Evolutionary conservation across 2,888 invertebrate species (phyloP), one percentile per base, ranked within the genome.

Genomic region (Minunthozetes semirufus): DNA sequence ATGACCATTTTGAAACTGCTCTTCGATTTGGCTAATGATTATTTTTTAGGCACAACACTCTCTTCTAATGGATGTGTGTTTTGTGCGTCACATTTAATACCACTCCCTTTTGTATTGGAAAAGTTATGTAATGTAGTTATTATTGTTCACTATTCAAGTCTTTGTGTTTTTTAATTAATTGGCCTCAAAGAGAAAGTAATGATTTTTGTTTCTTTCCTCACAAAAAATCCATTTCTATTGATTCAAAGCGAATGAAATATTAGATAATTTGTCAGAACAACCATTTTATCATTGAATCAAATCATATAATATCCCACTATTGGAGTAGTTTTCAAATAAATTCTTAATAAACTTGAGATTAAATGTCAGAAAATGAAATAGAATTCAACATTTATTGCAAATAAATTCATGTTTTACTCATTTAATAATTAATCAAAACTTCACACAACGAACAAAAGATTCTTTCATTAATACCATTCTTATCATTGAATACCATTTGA

Each of bases 201-300:
- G 33, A 33, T 63, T 63, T 63, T 17, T 63, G 29, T 17, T 15
- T 63, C 29, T 63, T 63, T 33, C 29, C 25, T 63, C 33, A 63
- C 9, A 33, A 33, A 33, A 33, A 63, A 63, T 63, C 33, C 22
- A 63, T 63, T 63, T 33, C 29, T 33, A 63, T 63, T 63, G 29
- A 13, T 33, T 33, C 13, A 63, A 63, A 63, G 22, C 29, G 29
- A 63, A 63, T 63, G 61, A 63, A 63, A 63, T 63, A 63, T 63
- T 63, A 33, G 61, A 63, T 63, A 63, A 63, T 63, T 63, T 63
- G 61, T 63, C 61, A 63, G 61, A 25, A 63, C 19, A 63, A 63
- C 25, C 9, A 33, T 63, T 59, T 33, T 63, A 63, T 63, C 61
- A 33, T 33, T 63, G 33, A 29, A 29, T 63, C n/a, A 2, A 63